Evolutionary conservation across 2,888 invertebrate genomes (phyloP), one percentile per base, ranked within the genome.

Genomic region (Magallana nippona): DNA sequence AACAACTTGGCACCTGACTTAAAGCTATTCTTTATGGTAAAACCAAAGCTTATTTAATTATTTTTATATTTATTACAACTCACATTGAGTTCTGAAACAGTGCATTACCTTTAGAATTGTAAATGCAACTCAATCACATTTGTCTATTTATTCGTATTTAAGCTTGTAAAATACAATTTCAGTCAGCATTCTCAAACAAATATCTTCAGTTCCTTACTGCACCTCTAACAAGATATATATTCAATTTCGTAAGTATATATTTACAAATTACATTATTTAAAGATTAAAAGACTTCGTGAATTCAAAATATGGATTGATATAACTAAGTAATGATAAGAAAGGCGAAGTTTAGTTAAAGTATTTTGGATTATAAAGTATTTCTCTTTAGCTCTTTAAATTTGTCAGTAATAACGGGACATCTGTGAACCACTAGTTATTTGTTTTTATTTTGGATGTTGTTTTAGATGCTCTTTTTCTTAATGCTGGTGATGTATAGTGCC

Each of bases 1-100:
- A 81, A 81, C 71, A 55, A 71, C 10, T 55, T 63, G 32, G 63
- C 81, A 17, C 81, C 81, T 32, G 81, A 81, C 15, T 32, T n/a
- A 8, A 15, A 8, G 27, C 11, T 63, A 81, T 62, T 81, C 27
- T 22, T 81, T 10, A 81, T 60, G 60, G 81, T 81, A 22, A 22
- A 44, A 1, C 2, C 58, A 58, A 17, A 13, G 58, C 11, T n/a
- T 2, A 17, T 58, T 58, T 0, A n/a, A n/a, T 17, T 58, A 58
- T 17, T 58, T 13, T 17, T 17, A 58, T 3, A 58, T 2, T 13
- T 58, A 58, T n/a, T 58, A 8, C 8, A 44, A 44, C 44, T 44
- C 44, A 44, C 44, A 44, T 44, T 44, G 44, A 5, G 44, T 44
- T 44, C 15, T n/a, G 11, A n/a, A 17, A 58, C 5, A n/a, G 17